Conservation (phyloP, 2,797 vertebrate species). For the Chelonia mydas region DNA sequence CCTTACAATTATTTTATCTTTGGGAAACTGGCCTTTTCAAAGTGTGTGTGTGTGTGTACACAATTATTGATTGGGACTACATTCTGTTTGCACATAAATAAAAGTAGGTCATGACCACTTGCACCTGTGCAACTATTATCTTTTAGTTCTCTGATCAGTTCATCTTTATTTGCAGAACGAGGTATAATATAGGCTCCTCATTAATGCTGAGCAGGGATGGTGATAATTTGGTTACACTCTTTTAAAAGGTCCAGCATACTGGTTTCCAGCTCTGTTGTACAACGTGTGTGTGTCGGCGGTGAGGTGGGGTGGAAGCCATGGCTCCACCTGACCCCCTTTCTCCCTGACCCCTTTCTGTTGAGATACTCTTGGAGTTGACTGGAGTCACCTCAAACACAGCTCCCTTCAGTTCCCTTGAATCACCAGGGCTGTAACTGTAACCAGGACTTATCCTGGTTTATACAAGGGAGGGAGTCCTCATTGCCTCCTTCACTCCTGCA, state of each 20-base stretch:
- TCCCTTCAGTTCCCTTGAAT: neutral
- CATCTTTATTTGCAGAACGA: neutral
- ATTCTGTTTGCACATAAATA: slow-evolving; percentile 33
- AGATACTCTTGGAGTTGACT: neutral
- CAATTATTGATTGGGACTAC: neutral
- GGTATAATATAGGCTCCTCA: neutral
- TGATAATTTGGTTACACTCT: neutral
- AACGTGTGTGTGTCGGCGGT: neutral
- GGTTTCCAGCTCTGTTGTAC: neutral
- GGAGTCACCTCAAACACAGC: neutral
- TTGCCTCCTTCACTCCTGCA: neutral
- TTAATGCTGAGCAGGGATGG: neutral
- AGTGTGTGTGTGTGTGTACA: neutral
- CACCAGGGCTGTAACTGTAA: neutral
- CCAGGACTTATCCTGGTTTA: neutral
- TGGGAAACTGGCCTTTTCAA: slow-evolving; percentile 17
- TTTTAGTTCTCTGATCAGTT: slow-evolving; percentile 51
- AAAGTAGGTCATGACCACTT: slow-evolving; percentile 66
- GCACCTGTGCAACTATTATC: slow-evolving; percentile 41
- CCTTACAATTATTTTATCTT: neutral
- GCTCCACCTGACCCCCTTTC: neutral
- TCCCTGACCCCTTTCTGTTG: neutral
- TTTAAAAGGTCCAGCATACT: neutral
- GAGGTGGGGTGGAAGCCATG: neutral
- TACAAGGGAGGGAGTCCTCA: neutral